These are phyloP conservation scores for Micromys minutus DNA, from an alignment of 2,113 vertebrate genomes.

Conservation along the genomic window DNA sequence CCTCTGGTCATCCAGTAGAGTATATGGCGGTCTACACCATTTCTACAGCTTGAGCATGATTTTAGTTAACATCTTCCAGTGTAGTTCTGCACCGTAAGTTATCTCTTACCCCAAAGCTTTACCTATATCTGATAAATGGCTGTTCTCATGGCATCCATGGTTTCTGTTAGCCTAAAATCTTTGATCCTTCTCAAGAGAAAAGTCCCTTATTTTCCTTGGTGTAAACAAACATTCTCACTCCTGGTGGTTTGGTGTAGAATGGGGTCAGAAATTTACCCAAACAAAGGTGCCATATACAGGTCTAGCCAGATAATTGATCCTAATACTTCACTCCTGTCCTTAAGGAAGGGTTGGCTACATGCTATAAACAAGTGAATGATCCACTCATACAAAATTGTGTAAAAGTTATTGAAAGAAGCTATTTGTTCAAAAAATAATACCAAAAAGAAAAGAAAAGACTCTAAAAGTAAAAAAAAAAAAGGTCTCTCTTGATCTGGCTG, in stretches of 20 bases:
- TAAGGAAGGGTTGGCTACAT: background rate
- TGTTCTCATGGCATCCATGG: background rate
- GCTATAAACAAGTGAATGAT: background rate
- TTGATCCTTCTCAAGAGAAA: background rate
- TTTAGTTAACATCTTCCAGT: background rate
- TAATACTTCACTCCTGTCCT: background rate
- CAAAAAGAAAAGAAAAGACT: background rate
- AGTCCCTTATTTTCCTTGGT: background rate
- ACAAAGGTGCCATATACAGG: background rate
- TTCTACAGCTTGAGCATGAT: background rate
- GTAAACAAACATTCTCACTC: background rate
- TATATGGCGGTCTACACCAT: background rate
- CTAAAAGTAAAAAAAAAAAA: background rate
- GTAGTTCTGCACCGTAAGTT: constrained; percentile 5
- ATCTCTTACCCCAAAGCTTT: background rate
- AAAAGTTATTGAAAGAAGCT: background rate
- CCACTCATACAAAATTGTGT: background rate
- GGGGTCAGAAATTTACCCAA: background rate
- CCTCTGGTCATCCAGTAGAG: background rate
- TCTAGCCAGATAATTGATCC: background rate
- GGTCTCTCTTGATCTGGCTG: background rate
- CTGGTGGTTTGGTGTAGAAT: background rate
- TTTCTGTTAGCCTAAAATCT: background rate
- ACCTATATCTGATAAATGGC: background rate
- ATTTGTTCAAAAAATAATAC: background rate